Evolutionary conservation across 2,888 invertebrate species (phyloP), one percentile per base, ranked within the genome.

Genomic region (Callyntrura sp.): DNA sequence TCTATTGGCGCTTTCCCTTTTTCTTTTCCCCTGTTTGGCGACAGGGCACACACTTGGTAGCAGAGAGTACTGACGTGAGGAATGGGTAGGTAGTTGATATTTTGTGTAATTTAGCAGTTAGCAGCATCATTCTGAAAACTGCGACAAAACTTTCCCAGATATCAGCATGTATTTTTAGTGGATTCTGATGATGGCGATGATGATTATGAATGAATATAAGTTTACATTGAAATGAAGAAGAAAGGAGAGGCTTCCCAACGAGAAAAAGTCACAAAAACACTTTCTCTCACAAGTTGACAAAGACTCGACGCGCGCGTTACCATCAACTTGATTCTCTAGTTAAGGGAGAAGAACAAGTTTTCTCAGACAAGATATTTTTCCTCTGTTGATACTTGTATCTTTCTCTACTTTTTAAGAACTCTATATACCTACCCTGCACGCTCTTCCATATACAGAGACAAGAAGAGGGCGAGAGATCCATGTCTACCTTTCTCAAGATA

Each of bases 241-340:
- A 57, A 79, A 45, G 45, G 60, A 55, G 8, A 55, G 0, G n/a
- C 11, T 23, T 78, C 55, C 51, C 57, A 35, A 14, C 11, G 20
- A 76, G 78, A 57, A n/a, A 79, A 60, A 57, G 43, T 57, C 68
- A 12, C 17, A 70, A 35, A 35, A 35, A 73, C 76, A 57, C 86
- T 70, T 81, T 79, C 28, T 79, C 28, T 68, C 70, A 9, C 20
- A 81, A 86, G 78, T 86, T 81, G 86, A 86, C 68, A 55, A 85
- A 68, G 55, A 79, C 23, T 51, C 35, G 35, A 6, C 35, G 35
- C 3, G 35, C 35, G 23, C 43, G 76, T 85, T 85, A 60, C 45
- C 55, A n/a, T 51, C 68, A 82, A 65, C 45, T 82, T 51, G 43
- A 43, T 57, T 9, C 17, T 60, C 20, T 79, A n/a, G 35, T 60